Evolutionary conservation across 2,113 vertebrate genomes (phyloP), one percentile per base, ranked within the genome.

Genomic region (Hypanus sabinus): DNA sequence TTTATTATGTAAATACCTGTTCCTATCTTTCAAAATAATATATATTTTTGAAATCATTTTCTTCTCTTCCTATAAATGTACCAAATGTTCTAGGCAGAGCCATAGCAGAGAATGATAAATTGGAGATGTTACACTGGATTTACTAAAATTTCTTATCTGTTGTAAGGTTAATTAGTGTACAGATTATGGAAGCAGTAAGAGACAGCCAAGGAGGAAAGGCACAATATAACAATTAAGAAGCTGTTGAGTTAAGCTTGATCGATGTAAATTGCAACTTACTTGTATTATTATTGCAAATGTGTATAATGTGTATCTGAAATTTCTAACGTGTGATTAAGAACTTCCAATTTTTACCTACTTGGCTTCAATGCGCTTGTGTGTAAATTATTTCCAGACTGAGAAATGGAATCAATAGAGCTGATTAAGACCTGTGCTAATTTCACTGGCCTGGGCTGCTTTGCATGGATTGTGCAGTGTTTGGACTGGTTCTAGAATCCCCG

Each of bases 251-350:
- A n/a, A 88, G 83, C 27, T 88, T 33, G 57, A 62, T 88, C 83
- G n/a, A 30, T 87, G 83, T 90, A 90, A 65, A 90, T 65, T 33
- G 65, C 85, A 90, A 22, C 85, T 65, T 90, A 90, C 85, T 33
- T 65, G 85, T 88, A 88, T 62, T 87, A 87, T 65, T 33, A 27
- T 33, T 62, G 27, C 57, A 88, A 88, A 88, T 88, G 60, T 90
- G 57, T 88, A 62, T 30, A 88, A n/a, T 88, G 85, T 90, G 38
- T 90, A 65, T 90, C 81, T 65, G 30, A 90, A 90, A 65, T 90
- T 90, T 90, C 85, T 90, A 90, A 90, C 60, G 85, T 90, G n/a
- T 90, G 85, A 65, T 90, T 60, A 90, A 90, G 85, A 60, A 87
- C 55, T 87, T 87, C 30, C n/a, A 83, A 87, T 87, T 62, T 62